Evolutionary conservation across 2,888 invertebrate species (phyloP).

Genomic region (Cetonia aurata): DNA sequence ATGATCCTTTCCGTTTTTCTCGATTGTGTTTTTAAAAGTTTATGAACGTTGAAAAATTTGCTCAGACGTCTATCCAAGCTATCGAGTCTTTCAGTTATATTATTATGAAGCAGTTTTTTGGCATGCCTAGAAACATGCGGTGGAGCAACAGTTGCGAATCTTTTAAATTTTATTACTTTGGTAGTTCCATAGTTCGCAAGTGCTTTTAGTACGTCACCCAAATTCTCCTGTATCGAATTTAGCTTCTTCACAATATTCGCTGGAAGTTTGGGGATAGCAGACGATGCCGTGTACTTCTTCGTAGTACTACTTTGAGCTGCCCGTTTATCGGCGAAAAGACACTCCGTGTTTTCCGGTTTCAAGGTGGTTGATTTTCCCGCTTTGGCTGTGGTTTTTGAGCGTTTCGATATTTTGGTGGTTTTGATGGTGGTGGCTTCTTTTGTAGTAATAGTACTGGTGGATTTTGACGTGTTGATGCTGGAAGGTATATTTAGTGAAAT

Average conservation of each 20-base stretch:
- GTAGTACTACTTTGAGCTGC: background rate
- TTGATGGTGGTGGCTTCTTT: background rate
- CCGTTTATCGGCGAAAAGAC: constrained; percentile 13
- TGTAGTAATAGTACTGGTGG: no score
- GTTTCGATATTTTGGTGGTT: background rate
- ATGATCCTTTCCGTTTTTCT: no score
- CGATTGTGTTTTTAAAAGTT: background rate
- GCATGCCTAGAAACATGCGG: background rate
- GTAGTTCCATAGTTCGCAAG: background rate
- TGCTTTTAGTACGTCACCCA: constrained; percentile 10
- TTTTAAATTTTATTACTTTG: background rate
- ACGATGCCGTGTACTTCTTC: background rate
- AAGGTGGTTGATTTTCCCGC: background rate
- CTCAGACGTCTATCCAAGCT: constrained; percentile 11
- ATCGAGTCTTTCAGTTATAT: constrained; percentile 10
- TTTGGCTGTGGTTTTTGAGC: background rate
- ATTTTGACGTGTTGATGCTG: background rate
- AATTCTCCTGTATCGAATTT: constrained; percentile 15
- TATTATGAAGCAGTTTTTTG: background rate
- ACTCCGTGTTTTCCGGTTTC: background rate
- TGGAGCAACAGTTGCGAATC: background rate
- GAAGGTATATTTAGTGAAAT: background rate
- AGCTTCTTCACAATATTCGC: background rate
- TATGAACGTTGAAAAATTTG: background rate
- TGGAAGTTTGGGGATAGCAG: background rate